Percentiles rank a stretch among this genome's conserved stretches.
phyloP scores from a whole-genome alignment of 2,797 vertebrate genomes.

The Alectoris magna region DNA sequence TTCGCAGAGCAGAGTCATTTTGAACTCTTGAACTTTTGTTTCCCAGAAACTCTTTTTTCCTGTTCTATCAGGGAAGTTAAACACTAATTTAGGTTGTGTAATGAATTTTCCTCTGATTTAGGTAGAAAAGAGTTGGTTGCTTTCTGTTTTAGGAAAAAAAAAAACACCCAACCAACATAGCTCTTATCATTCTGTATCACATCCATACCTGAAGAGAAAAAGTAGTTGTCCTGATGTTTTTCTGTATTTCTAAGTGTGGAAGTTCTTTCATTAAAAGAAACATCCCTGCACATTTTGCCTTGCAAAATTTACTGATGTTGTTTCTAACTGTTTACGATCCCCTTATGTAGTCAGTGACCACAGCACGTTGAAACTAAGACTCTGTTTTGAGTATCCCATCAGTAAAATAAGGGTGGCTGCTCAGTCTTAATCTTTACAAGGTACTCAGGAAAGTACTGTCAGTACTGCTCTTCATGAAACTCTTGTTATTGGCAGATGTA shows the following conservation, averaged over 20 bases:
- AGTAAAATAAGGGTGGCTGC: not conserved
- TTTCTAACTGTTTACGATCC: slow-evolving; percentile 18
- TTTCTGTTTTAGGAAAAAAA: not conserved
- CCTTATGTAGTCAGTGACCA: not conserved
- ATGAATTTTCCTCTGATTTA: not conserved
- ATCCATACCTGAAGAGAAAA: not conserved
- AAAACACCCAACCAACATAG: not conserved
- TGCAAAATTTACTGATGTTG: not conserved
- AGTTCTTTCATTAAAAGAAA: not conserved
- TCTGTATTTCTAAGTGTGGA: not conserved
- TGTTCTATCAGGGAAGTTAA: not conserved
- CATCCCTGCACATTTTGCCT: not conserved
- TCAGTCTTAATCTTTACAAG: not conserved
- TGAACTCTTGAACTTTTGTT: not conserved
- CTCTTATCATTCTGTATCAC: not conserved
- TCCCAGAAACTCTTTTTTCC: not conserved
- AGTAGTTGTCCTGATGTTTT: not conserved
- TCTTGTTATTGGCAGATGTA: not conserved
- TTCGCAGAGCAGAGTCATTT: not conserved
- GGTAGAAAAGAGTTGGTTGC: not conserved
- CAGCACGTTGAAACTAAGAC: not conserved
- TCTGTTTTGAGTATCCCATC: not conserved
- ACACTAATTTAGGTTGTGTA: fast-evolving
- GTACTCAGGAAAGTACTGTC: not conserved
- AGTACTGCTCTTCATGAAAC: not conserved